Evolutionary conservation across 2,797 vertebrate species (phyloP), one percentile per base, ranked within the genome.

Genomic region (Sebastes umbrosus): DNA sequence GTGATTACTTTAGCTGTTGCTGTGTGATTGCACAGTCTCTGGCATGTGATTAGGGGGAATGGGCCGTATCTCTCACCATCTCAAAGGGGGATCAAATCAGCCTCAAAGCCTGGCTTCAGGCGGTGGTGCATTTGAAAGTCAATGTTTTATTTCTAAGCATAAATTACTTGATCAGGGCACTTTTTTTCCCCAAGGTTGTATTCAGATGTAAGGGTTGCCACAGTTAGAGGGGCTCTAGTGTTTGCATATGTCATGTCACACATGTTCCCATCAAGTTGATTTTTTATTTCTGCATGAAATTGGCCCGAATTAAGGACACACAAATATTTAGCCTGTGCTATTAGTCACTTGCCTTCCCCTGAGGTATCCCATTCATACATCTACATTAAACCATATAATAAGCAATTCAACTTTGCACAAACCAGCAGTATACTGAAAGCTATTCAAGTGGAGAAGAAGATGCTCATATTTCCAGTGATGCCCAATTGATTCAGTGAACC

Each of bases 91-190:
- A 94, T 93, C 90, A 94, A 94, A 94, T 94, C 93, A 93, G 91
- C 88, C 94, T 94, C 89, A 93, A 93, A 95, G 94, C 92, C 87
- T 90, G 84, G 93, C 94, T 94, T 80, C 82, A 85, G 94, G 95
- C 94, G 2, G 73, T 88, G 83, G 76, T 82, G 79, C 90, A 93
- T 95, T 95, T 95, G 92, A 95, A 95, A 95, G 94, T 95, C 94
- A 94, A 92, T 93, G 91, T 94, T 95, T 93, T 93, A 87, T 93
- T 93, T 91, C 91, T 69, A 67, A 84, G 92, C 90, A 94, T 94
- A 94, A 95, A 96, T 95, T 93, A 96, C 89, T 91, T 92, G 86
- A 93, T 92, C 79, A 36, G 83, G 69, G 75, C 80, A 75, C 64
- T 80, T 91, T 90, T 77, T 91, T 86, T 22, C 83, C 84, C 89